Evolutionary conservation across 1,140 invertebrate genomes (phyloP).

Genomic region (Sycophila sp.): DNA sequence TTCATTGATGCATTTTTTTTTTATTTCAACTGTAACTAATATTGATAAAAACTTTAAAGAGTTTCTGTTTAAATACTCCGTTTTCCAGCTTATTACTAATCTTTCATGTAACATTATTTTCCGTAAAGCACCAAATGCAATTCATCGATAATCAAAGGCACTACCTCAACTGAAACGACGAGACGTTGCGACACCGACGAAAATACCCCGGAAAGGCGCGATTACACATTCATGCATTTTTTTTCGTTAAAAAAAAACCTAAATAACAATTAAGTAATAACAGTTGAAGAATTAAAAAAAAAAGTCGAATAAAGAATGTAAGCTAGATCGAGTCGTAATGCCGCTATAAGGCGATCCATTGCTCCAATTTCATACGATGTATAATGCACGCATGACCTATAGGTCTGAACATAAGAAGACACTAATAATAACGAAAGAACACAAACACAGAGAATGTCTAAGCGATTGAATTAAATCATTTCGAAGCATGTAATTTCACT

Average conservation of each 20-base stretch:
- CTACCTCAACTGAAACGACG: conserved; percentile 40
- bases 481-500: too few species aligned
- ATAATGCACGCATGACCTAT: not conserved
- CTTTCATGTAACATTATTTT: not conserved
- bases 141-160: conserved; percentile 45
- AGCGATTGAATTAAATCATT: too few species aligned
- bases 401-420: too few species aligned
- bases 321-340: not conserved
- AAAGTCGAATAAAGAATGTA: not conserved
- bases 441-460: too few species aligned
- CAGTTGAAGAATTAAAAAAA: too few species aligned
- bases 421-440: too few species aligned
- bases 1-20: too few species aligned
- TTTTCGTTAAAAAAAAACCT: not conserved
- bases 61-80: too few species aligned
- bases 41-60: too few species aligned
- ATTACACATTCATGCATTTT: conserved; percentile 35
- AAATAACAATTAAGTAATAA: not conserved
- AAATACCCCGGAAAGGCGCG: conserved; percentile 40
- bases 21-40: too few species aligned
- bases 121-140: not conserved
- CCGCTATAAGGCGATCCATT: not conserved
- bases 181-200: conserved; percentile 22
- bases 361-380: not conserved
- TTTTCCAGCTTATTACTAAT: too few species aligned